A percentile compares a stretch with the other conserved stretches of the same genome.
phyloP scores from a whole-genome alignment of 2,888 invertebrate species.

The Scaptomyza flava region DNA sequence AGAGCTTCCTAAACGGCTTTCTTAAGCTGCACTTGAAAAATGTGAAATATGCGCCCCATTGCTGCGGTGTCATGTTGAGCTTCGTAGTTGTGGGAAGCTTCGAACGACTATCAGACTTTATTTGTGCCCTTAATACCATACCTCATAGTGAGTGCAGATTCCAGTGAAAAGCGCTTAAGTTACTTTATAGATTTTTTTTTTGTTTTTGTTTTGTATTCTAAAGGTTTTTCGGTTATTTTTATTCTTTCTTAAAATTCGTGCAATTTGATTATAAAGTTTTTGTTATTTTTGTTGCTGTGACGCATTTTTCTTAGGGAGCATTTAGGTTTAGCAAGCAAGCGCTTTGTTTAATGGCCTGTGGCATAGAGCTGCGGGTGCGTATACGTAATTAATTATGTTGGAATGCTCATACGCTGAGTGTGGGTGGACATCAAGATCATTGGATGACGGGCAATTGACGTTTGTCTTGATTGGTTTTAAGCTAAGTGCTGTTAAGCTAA shows the following conservation, averaged over 20 bases:
- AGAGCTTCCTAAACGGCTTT: conserved; percentile 10
- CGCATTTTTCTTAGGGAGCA: conserved; percentile 5
- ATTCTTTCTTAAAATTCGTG: conserved; percentile 4
- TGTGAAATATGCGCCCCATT: conserved; percentile 27
- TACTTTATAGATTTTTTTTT: conserved; percentile 1
- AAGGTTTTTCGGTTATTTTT: conserved; percentile 10
- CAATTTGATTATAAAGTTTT: neutral
- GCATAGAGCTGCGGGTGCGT: conserved; percentile 31
- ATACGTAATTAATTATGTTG: conserved; percentile 61
- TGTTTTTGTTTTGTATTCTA: conserved; percentile 5
- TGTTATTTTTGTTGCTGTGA: conserved; percentile 2
- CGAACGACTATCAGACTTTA: no score
- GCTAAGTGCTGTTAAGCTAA: conserved; percentile 15
- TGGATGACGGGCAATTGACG: conserved; percentile 36
- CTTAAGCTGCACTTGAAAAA: conserved; percentile 27
- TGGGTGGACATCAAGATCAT: conserved; percentile 22
- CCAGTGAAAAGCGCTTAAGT: neutral
- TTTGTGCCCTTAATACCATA: no score
- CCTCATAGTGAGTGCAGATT: neutral
- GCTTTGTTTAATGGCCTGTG: conserved; percentile 25
- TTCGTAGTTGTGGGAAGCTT: conserved; percentile 7
- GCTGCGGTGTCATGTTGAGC: conserved; percentile 38
- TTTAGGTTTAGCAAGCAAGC: conserved; percentile 9
- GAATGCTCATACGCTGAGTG: conserved; percentile 55
- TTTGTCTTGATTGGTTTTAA: conserved; percentile 34